These are phyloP conservation scores for Anoplius nigerrimus DNA, from an alignment of 2,888 invertebrate species.

Conservation along the genomic window DNA sequence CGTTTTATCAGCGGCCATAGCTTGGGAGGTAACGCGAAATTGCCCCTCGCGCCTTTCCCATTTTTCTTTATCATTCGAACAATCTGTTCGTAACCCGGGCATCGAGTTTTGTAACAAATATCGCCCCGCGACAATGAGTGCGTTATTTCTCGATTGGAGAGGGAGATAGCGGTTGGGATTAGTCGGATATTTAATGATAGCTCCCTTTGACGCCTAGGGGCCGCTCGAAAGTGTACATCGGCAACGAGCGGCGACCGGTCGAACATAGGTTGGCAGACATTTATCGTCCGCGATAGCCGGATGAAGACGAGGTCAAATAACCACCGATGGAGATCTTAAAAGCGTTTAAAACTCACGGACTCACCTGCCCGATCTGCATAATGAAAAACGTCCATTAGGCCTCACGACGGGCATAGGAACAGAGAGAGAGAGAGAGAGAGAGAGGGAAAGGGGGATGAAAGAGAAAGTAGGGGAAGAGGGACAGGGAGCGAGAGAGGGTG, in stretches of 20 bases:
- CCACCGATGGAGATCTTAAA: conserved; percentile 54
- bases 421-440: conserved; percentile 10
- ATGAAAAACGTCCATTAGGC: conserved; percentile 62
- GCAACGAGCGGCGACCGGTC: conserved; percentile 14
- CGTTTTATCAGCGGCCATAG: conserved; percentile 11
- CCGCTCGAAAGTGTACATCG: conserved; percentile 30
- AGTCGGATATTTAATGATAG: neutral
- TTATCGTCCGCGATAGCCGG: conserved; percentile 5
- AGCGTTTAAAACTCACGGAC: conserved; percentile 47
- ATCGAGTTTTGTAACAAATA: no score
- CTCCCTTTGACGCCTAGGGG: conserved; percentile 7
- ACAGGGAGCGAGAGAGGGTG: neutral
- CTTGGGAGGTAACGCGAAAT: no score
- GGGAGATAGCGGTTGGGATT: no score
- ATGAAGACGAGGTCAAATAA: conserved; percentile 38
- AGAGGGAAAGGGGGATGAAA: conserved; percentile 14
- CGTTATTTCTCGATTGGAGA: no score
- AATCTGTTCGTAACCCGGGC: no score
- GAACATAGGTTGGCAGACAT: no score
- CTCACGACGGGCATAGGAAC: conserved; percentile 27
- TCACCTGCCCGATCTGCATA: conserved; percentile 61
- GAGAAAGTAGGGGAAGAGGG: conserved; percentile 19
- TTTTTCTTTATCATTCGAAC: no score
- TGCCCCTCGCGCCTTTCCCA: no score
- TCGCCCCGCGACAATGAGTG: no score